These are phyloP conservation scores for Furcifer pardalis DNA, from an alignment of 2,797 vertebrate species.

Conservation along the genomic window DNA sequence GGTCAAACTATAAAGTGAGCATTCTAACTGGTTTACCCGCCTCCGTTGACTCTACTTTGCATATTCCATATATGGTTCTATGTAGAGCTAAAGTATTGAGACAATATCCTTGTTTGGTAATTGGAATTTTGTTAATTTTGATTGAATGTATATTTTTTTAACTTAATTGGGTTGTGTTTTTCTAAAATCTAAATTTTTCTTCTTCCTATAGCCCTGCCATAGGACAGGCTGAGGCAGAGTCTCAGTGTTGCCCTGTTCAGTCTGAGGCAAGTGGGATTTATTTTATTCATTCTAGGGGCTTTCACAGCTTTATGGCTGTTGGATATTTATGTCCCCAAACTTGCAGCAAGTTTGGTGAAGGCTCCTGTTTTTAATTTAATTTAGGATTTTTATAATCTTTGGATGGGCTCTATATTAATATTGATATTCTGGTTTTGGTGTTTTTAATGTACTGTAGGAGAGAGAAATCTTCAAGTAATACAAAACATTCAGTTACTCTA, in stretches of 20 bases:
- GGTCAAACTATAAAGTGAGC: slow-evolving; percentile 67
- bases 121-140: slow-evolving; percentile 75
- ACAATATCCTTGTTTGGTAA: slow-evolving; percentile 76
- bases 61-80: background rate
- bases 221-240: slow-evolving; percentile 98
- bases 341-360: slow-evolving; percentile 99
- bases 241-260: slow-evolving; percentile 98
- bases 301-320: slow-evolving; percentile 95
- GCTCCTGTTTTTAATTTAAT: slow-evolving; percentile 88
- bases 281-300: slow-evolving; percentile 91
- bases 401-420: slow-evolving; percentile 85
- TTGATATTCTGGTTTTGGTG: slow-evolving; percentile 69
- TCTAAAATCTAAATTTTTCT: slow-evolving; percentile 98
- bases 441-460: slow-evolving; percentile 45
- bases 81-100: slow-evolving; percentile 10
- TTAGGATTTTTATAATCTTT: slow-evolving; percentile 82
- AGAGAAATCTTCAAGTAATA: background rate
- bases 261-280: slow-evolving; percentile 99
- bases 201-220: slow-evolving; percentile 97
- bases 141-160: slow-evolving; percentile 85
- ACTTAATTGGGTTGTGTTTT: slow-evolving; percentile 82
- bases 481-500: background rate
- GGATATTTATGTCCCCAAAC: slow-evolving; percentile 95
- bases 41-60: background rate
- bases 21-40: slow-evolving; percentile 39